Conservation (phyloP, 2,797 vertebrate species). For the Esox lucius region DNA sequence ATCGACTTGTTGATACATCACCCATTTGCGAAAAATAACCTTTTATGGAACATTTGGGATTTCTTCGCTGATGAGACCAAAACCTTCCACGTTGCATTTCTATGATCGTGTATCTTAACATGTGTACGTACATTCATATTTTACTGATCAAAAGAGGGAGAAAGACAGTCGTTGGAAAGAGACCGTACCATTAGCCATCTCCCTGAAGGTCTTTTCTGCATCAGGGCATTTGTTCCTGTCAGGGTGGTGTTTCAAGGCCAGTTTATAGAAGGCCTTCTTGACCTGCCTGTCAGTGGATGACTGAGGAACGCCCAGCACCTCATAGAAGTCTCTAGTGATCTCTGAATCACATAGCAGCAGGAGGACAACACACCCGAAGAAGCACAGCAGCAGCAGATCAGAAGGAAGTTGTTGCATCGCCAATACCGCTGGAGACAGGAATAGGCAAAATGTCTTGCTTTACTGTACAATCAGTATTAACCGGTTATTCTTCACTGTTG, state of each 20-base stretch:
- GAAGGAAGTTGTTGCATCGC: not conserved
- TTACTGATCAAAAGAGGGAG: not conserved
- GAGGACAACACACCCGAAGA: not conserved
- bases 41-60: too few species aligned
- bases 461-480: too few species aligned
- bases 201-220: slow-evolving; percentile 66
- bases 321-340: slow-evolving; percentile 29
- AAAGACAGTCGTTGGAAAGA: not conserved
- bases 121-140: not conserved
- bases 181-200: slow-evolving; percentile 67
- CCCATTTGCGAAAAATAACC: too few species aligned
- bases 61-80: too few species aligned
- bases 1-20: too few species aligned
- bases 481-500: too few species aligned
- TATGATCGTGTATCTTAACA: too few species aligned
- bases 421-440: not conserved
- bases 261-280: slow-evolving; percentile 56
- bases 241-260: slow-evolving; percentile 67
- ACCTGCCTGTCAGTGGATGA: slow-evolving; percentile 31
- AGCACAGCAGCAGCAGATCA: not conserved
- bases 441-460: not conserved
- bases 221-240: slow-evolving; percentile 69
- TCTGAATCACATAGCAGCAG: not conserved
- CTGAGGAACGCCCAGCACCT: slow-evolving; percentile 20
- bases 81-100: too few species aligned